Base-by-base conservation (phyloP, 2,888 invertebrate species). In the Eupelmus urozonus region DNA sequence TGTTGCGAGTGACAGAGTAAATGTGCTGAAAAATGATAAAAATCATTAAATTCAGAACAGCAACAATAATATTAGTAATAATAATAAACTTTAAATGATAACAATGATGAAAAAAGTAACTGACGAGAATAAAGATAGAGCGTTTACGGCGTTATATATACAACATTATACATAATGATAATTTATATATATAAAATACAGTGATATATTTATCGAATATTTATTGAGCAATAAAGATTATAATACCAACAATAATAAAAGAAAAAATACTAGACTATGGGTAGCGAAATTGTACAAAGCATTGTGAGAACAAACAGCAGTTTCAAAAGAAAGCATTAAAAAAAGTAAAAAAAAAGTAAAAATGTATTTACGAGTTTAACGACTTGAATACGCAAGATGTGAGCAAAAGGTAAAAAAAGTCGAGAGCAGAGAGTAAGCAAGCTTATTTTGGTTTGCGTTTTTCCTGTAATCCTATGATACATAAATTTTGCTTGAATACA, bases 171-270 rank as follows among this genome's bases (percentile, higher is more conserved):
- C 82, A 85, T 76, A 73, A 75, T 84, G 84, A 85, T 85, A 84
- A 84, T 84, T 7, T 20, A 20, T 83, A 83, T 86, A 85, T 82
- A 86, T 85, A 82, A 87, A 87, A 87, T 84, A 85, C 85, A 87
- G 87, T 87, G 85, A 87, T 86, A 88, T 88, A 89, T 89, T 88
- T 88, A 88, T 88, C 87, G 87, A 88, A 87, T 87, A 89, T 88
- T 87, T 87, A 87, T 87, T 86, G 83, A 86, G 85, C 84, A 85
- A 85, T 83, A 82, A 79, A 81, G 82, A 82, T 85, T 85, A 84
- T 83, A 76, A 69, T 76, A 72, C 72, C 11, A 65, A 74, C 57
- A 74, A 63, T 74, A 73, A 80, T 76, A 57, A 71, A 69, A 20
- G 74, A 77, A 83, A 27, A 18, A 75, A 62, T 75, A 45, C 29